These are phyloP conservation scores for Cassiopea andromeda DNA, from an alignment of 30 jellyfish, hydroid and myxozoan species.

Conservation along the genomic window DNA sequence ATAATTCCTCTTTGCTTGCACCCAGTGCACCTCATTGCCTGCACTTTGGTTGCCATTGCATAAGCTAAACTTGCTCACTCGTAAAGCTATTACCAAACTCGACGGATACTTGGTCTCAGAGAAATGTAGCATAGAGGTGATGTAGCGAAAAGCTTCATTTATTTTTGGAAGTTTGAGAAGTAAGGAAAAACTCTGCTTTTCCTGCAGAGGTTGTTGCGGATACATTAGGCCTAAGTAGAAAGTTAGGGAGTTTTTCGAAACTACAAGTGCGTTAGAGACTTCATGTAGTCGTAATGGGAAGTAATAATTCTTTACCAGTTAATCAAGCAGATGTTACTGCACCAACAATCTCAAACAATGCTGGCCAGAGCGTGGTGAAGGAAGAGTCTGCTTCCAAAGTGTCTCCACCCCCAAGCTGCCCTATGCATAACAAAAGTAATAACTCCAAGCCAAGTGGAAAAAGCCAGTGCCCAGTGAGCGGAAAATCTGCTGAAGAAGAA, in stretches of 20 bases:
- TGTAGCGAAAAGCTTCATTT: no score
- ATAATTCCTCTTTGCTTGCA: not conserved
- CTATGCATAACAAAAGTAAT: slow-evolving; percentile 59
- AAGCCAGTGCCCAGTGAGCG: slow-evolving; percentile 81
- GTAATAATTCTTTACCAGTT: slow-evolving; percentile 19
- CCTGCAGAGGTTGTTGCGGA: not conserved
- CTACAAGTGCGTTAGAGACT: not conserved
- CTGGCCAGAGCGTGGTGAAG: not conserved
- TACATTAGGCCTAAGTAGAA: not conserved
- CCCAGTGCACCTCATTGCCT: not conserved
- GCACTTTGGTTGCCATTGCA: not conserved
- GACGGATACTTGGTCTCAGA: no score
- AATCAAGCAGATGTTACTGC: not conserved
- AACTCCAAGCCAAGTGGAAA: not conserved
- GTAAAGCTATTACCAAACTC: not conserved
- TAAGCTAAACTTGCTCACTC: not conserved
- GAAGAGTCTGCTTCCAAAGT: not conserved
- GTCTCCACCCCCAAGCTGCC: slow-evolving; percentile 79
- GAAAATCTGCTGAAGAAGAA: slow-evolving; percentile 7
- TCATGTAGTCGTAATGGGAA: slow-evolving; percentile 10
- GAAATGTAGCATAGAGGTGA: no score
- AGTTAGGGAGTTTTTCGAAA: not conserved
- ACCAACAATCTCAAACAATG: not conserved
- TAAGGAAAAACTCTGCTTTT: no score
- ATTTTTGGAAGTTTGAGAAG: no score